Evolutionary conservation across 1,140 invertebrate species (phyloP).

Genomic region (Stegodyphus dumicola): DNA sequence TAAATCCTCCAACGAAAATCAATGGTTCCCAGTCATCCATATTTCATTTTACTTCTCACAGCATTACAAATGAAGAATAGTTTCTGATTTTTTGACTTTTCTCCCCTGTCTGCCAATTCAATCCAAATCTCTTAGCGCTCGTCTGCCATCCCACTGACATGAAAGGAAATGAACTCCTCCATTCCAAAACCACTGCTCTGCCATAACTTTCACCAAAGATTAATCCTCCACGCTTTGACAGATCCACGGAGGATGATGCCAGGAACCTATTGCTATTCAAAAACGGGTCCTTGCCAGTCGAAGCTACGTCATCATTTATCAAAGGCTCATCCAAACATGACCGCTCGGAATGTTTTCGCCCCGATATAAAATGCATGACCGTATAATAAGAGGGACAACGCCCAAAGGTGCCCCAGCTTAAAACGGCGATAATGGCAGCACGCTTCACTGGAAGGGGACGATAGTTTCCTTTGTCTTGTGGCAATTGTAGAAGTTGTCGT

Average conservation of each 20-base stretch:
- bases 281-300: slow-evolving; percentile 43
- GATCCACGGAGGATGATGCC: slow-evolving; percentile 8
- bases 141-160: slow-evolving; percentile 27
- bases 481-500: too few species aligned
- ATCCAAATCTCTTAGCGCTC: background rate
- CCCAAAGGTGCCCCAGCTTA: slow-evolving; percentile 4
- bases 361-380: slow-evolving; percentile 56
- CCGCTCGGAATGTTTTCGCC: slow-evolving; percentile 40
- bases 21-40: too few species aligned
- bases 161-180: background rate
- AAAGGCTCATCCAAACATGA: slow-evolving; percentile 41
- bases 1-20: too few species aligned
- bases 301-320: slow-evolving; percentile 42
- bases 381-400: slow-evolving; percentile 51
- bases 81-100: too few species aligned
- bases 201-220: slow-evolving; percentile 32
- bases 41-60: too few species aligned
- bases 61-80: too few species aligned
- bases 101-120: too few species aligned
- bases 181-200: slow-evolving; percentile 20
- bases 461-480: too few species aligned
- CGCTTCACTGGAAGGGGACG: slow-evolving; percentile 1
- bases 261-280: slow-evolving; percentile 36
- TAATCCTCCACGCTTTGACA: slow-evolving; percentile 30
- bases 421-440: slow-evolving; percentile 25